These are phyloP conservation scores for Araneus ventricosus DNA, from an alignment of 1,140 invertebrate genomes.

Conservation along the genomic window DNA sequence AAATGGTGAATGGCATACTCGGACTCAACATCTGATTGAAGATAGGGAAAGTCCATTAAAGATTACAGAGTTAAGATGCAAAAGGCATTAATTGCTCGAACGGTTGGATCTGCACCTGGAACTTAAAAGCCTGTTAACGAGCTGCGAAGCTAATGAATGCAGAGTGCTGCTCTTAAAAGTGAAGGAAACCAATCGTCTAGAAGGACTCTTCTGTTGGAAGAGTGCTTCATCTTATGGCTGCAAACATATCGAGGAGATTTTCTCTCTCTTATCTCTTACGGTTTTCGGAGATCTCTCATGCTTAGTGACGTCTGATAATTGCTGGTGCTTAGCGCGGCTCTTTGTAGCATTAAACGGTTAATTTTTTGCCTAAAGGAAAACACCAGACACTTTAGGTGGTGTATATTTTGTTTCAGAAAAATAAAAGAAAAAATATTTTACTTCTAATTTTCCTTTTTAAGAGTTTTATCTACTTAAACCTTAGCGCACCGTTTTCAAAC, in stretches of 20 bases:
- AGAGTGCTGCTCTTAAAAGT: background rate
- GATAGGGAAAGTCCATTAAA: slow-evolving; percentile 56
- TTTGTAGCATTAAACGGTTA: too few species aligned
- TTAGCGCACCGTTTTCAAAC: too few species aligned
- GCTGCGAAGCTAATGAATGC: slow-evolving; percentile 8
- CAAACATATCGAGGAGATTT: background rate
- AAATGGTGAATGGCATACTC: background rate
- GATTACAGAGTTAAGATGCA: slow-evolving; percentile 32
- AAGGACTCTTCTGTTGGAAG: background rate
- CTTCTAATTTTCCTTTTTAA: too few species aligned
- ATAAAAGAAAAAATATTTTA: too few species aligned
- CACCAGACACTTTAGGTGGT: too few species aligned
- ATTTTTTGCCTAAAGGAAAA: too few species aligned
- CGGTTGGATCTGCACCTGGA: background rate
- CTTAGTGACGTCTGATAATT: background rate
- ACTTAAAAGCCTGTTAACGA: slow-evolving; percentile 50
- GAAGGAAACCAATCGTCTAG: too few species aligned
- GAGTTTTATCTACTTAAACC: too few species aligned
- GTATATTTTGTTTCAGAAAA: too few species aligned
- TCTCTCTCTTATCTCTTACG: background rate
- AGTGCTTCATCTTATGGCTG: background rate
- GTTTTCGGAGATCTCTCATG: background rate
- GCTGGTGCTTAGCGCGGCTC: too few species aligned
- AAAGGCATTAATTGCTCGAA: slow-evolving; percentile 43
- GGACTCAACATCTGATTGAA: background rate